Conservation (phyloP, 1,140 invertebrate genomes). For the Drosophila oshimai region DNA sequence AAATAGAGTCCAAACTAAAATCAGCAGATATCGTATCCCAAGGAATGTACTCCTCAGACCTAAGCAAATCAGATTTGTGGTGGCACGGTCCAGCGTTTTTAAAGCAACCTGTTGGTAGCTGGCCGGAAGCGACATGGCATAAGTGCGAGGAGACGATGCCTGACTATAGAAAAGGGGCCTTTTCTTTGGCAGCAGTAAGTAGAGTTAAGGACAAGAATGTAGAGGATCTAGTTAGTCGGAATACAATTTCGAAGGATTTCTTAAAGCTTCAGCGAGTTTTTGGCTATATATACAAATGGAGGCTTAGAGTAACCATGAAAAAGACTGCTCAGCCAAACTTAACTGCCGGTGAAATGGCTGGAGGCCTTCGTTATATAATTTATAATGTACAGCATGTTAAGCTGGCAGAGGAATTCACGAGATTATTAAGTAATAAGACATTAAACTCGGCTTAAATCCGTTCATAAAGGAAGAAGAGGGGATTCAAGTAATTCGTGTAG, state of each 20-base stretch:
- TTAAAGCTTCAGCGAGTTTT: background rate
- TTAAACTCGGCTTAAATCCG: too few species aligned
- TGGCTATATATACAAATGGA: background rate
- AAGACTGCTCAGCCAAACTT: background rate
- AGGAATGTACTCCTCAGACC: background rate
- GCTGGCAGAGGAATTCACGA: background rate
- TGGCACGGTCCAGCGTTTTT: conserved; percentile 7
- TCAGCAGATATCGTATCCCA: too few species aligned
- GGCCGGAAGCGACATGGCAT: background rate
- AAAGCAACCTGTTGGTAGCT: background rate
- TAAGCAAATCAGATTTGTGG: background rate
- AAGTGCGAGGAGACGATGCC: background rate
- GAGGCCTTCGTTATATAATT: conserved; percentile 1
- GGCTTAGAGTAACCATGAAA: background rate
- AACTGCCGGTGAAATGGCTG: background rate
- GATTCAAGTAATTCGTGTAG: too few species aligned
- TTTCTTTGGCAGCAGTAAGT: background rate
- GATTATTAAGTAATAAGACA: background rate
- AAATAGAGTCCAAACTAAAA: background rate
- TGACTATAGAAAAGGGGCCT: background rate
- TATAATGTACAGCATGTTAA: background rate
- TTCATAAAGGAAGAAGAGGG: too few species aligned
- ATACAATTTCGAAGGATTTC: background rate
- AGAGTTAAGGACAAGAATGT: background rate
- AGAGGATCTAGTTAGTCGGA: background rate